Percentiles rank a stretch among this genome's conserved stretches.
Evolutionary conservation across 2,113 vertebrate genomes (phyloP).

Genomic region (Heterocephalus glaber): DNA sequence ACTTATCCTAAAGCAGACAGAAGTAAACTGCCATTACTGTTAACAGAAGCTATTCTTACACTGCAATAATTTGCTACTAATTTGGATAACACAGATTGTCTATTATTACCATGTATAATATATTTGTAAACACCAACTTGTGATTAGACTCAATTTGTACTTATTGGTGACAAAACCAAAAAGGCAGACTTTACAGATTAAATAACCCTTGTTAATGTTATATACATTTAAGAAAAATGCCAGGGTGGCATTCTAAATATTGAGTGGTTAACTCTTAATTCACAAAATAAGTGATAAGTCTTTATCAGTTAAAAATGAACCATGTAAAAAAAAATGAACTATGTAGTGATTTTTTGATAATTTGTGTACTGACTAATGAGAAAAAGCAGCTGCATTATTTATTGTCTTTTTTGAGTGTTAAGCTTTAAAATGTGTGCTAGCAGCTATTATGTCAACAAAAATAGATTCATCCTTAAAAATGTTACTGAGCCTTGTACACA

Average conservation of each 20-base stretch:
- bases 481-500: not conserved
- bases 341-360: not conserved
- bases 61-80: not conserved
- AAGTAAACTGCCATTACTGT: not conserved
- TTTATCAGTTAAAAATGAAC: conserved; percentile 19
- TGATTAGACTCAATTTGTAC: conserved; percentile 37
- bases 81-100: not conserved
- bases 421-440: not conserved
- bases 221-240: not conserved
- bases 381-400: not conserved
- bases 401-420: not conserved
- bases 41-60: not conserved
- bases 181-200: not conserved
- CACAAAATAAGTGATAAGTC: not conserved
- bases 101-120: not conserved
- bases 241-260: not conserved
- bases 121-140: not conserved
- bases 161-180: not conserved
- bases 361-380: not conserved
- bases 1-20: not conserved
- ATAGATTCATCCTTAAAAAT: not conserved
- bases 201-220: not conserved
- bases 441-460: conserved; percentile 3
- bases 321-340: not conserved
- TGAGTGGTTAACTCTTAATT: not conserved